phyloP scores from a whole-genome alignment of 2,113 vertebrate species.

The Entomyzon cyanotis region DNA sequence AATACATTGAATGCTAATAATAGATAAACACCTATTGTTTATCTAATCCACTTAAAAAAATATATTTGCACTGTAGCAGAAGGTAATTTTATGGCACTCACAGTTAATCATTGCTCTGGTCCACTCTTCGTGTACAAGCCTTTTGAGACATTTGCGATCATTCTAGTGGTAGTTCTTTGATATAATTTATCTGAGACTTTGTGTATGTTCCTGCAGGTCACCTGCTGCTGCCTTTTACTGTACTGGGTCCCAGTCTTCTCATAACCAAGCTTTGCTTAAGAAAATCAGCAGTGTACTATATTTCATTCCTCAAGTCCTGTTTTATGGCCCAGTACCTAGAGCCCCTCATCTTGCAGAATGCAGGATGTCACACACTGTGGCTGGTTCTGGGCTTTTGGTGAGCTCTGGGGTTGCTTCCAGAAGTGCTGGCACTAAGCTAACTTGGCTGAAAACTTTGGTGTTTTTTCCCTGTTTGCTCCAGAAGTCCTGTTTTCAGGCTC shows the following conservation, averaged over 20 bases:
- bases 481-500: neutral
- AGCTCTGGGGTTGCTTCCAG: neutral
- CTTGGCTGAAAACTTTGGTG: neutral
- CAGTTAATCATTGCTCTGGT: neutral
- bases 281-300: neutral
- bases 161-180: neutral
- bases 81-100: neutral
- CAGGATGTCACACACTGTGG: accelerated
- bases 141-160: neutral
- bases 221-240: neutral
- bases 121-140: neutral
- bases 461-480: neutral
- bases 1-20: too few relatives aligned
- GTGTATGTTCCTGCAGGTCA: neutral
- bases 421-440: neutral
- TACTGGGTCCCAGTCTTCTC: neutral
- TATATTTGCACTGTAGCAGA: neutral
- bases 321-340: neutral
- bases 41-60: neutral
- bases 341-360: neutral
- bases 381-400: neutral
- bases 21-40: neutral
- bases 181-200: neutral
- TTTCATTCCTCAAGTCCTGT: neutral
- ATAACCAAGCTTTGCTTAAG: neutral